Percentiles rank a stretch among this genome's conserved stretches.
Evolutionary conservation across 35 echinoderm and acorn worm species (phyloP).

Genomic region (Strongylocentrotus purpuratus): DNA sequence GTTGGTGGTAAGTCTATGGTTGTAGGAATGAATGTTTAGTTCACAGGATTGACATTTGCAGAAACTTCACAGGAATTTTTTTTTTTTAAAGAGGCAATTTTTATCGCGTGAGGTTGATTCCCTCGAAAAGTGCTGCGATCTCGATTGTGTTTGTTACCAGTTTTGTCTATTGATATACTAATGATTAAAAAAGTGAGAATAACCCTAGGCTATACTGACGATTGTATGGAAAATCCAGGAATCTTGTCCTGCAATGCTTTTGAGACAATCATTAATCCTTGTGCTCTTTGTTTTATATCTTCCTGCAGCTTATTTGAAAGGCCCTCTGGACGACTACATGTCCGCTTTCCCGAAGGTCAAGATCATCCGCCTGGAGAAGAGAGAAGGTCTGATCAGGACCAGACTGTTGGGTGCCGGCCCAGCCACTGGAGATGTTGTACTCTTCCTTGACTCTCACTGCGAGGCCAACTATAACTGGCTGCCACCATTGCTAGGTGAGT

Average conservation of each 20-base stretch:
- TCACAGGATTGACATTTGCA: too few species aligned
- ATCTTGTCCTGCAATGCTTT: neutral
- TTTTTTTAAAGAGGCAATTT: too few species aligned
- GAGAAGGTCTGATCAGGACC: slow-evolving; percentile 92
- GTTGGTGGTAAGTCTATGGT: too few species aligned
- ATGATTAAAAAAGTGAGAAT: too few species aligned
- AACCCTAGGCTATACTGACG: too few species aligned
- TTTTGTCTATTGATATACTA: too few species aligned
- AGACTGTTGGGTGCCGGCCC: slow-evolving; percentile 71
- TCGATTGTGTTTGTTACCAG: too few species aligned
- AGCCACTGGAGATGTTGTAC: slow-evolving; percentile 82
- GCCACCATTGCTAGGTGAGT: slow-evolving; percentile 90
- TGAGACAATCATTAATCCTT: neutral
- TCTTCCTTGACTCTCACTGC: slow-evolving; percentile 97
- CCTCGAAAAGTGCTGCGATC: too few species aligned
- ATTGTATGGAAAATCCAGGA: too few species aligned
- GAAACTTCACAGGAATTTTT: too few species aligned
- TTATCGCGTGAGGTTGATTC: too few species aligned
- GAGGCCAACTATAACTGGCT: slow-evolving; percentile 97
- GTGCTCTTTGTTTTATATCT: slow-evolving; percentile 8
- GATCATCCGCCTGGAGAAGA: slow-evolving; percentile 58
- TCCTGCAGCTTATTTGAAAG: slow-evolving; percentile 78
- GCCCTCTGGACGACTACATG: slow-evolving; percentile 90
- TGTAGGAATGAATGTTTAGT: too few species aligned
- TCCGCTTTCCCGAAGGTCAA: slow-evolving; percentile 77